Percentiles rank a stretch among this genome's conserved stretches.
These are phyloP conservation scores for Agapetus fuscipes DNA, from an alignment of 2,888 invertebrate species.

Conservation along the genomic window DNA sequence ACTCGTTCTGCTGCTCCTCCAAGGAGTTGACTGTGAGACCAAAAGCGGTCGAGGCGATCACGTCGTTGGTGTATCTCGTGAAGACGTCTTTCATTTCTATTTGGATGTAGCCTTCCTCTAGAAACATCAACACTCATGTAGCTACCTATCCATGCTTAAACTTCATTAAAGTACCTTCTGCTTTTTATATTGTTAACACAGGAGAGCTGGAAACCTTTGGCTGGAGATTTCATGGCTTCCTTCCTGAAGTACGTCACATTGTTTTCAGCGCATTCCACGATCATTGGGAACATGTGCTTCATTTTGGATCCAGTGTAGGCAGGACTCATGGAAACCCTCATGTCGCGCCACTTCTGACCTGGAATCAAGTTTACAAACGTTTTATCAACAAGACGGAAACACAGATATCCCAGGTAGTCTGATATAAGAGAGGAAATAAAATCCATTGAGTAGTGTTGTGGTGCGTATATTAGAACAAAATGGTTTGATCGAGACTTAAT, in stretches of 20 bases:
- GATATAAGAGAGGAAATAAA: too few relatives aligned
- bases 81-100: conserved; percentile 39
- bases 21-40: conserved; percentile 47
- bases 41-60: conserved; percentile 49
- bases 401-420: too few relatives aligned
- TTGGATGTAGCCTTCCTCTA: conserved; percentile 23
- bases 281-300: conserved; percentile 26
- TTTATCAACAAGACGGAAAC: too few relatives aligned
- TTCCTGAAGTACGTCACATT: conserved; percentile 24
- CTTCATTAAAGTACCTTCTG: neutral
- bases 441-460: too few relatives aligned
- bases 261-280: conserved; percentile 25
- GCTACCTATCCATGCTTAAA: neutral
- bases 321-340: conserved; percentile 26
- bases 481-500: too few relatives aligned
- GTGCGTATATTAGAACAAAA: too few relatives aligned
- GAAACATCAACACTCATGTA: neutral
- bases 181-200: neutral
- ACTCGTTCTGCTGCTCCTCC: conserved; percentile 42
- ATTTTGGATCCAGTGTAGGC: conserved; percentile 28
- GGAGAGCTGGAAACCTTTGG: conserved; percentile 19
- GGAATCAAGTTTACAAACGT: too few relatives aligned
- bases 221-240: conserved; percentile 21
- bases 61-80: conserved; percentile 48
- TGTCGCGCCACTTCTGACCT: conserved; percentile 26